Evolutionary conservation across 1,140 invertebrate genomes (phyloP), one percentile per base, ranked within the genome.

Genomic region (Drosophila lacteicornis): DNA sequence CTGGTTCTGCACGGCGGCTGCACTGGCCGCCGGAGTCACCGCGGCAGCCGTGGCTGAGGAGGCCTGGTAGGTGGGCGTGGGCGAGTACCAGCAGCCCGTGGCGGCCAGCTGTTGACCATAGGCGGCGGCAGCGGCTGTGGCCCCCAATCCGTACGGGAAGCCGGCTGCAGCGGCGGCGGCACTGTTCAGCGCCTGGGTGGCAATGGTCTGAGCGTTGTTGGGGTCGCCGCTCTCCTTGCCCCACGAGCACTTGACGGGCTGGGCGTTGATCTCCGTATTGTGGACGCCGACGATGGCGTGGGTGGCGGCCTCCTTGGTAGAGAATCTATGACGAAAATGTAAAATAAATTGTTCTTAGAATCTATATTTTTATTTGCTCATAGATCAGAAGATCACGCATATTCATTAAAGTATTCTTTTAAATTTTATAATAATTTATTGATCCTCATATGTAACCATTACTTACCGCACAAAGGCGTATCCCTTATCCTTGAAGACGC

Each of bases 191-290:
- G 93, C 93, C 93, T 93, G 95, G 93, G 94, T 95, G 91, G 94
- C 94, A 63, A 95, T 94, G 63, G 95, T 94, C 91, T 96, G 96
- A 8, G 95, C 95, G 90, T 97, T 97, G 92, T 97, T 97, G 2
- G 97, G 97, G 92, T 98, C 95, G n/a, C 97, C 97, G 58, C 97
- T 97, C 92, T 99, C 98, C 94, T 99, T 99, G 49, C 99, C 99
- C 99, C 99, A 99, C 79, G 98, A 99, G 94, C 99, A 99, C 93
- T 99, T 99, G n/a, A 99, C 98, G 5, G 96, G 96, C 93, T 99
- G 97, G 3, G 98, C 98, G 93, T 98, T 98, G 61, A 99, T 97
- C 92, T 99, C 98, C 15, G 97, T 97, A 93, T 99, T 99, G 94
- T 99, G 98, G 19, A 99, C 97, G 19, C 96, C 97, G 51, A 99